Evolutionary conservation across 1,140 invertebrate species (phyloP).

Genomic region (Cydia amplana): DNA sequence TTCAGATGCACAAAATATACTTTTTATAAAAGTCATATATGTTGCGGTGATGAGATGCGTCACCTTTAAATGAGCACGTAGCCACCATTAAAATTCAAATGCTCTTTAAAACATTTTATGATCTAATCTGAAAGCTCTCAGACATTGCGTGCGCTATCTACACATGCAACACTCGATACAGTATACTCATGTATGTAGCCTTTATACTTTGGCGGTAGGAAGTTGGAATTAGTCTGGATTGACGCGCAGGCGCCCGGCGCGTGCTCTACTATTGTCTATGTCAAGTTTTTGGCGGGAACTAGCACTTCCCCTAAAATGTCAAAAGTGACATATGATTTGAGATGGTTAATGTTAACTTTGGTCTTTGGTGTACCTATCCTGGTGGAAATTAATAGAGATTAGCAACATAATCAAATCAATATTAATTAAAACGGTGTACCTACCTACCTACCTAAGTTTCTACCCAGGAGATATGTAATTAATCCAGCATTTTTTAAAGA

Average conservation of each 20-base stretch:
- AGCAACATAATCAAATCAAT: too few species aligned
- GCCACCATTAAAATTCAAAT: slow-evolving; percentile 14
- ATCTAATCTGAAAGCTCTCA: slow-evolving; percentile 1
- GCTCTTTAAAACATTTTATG: not conserved
- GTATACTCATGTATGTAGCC: not conserved
- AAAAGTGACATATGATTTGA: not conserved
- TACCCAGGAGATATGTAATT: too few species aligned
- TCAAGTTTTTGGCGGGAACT: slow-evolving; percentile 14
- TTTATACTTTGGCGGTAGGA: slow-evolving; percentile 47
- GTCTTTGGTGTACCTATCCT: not conserved
- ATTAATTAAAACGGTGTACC: too few species aligned
- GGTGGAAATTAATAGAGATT: not conserved
- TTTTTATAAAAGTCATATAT: too few species aligned
- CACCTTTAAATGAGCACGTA: slow-evolving; percentile 13
- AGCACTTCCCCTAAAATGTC: slow-evolving; percentile 23
- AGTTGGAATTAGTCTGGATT: slow-evolving; percentile 48
- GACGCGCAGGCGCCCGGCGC: slow-evolving; percentile 41
- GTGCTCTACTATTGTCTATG: slow-evolving; percentile 49
- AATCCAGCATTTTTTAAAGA: too few species aligned
- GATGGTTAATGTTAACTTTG: not conserved
- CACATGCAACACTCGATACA: slow-evolving; percentile 2
- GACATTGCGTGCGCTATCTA: slow-evolving; percentile 21
- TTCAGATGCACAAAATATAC: too few species aligned
- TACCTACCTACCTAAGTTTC: too few species aligned
- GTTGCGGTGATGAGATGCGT: not conserved